Conservation (phyloP, 2,797 vertebrate genomes). For the Neostethus bicornis region DNA sequence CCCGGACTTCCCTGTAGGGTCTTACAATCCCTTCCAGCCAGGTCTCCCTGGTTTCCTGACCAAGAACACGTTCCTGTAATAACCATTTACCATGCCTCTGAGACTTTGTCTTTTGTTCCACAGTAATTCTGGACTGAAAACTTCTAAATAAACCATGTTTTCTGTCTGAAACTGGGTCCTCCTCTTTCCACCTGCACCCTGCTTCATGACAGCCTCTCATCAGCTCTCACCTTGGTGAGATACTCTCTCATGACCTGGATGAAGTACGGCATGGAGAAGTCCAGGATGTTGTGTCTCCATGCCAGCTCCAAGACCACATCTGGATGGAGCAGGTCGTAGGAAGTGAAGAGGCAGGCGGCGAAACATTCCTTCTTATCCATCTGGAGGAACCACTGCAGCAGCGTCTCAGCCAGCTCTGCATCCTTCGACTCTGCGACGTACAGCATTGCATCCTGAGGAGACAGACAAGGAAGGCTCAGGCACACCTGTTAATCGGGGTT, state of each 20-base stretch:
- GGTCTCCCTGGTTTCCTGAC: too few species aligned
- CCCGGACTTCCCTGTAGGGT: too few species aligned
- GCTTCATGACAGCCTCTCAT: not conserved
- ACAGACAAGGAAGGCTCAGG: not conserved
- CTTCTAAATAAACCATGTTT: too few species aligned
- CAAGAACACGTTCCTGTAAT: too few species aligned
- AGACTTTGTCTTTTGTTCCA: too few species aligned
- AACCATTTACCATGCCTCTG: too few species aligned
- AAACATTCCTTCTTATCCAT: constrained; percentile 90
- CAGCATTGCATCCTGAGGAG: constrained; percentile 88
- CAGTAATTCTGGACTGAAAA: too few species aligned
- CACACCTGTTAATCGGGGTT: too few species aligned
- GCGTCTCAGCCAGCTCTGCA: constrained; percentile 84
- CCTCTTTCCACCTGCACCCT: not conserved
- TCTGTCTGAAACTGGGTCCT: too few species aligned
- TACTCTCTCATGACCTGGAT: constrained; percentile 93
- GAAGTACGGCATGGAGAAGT: constrained; percentile 93
- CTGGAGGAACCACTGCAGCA: constrained; percentile 91
- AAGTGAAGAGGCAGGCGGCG: constrained; percentile 88
- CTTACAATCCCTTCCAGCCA: too few species aligned
- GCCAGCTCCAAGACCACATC: constrained; percentile 90
- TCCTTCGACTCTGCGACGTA: constrained; percentile 90
- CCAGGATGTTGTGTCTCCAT: constrained; percentile 89
- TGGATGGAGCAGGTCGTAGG: constrained; percentile 88
- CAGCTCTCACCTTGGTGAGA: constrained; percentile 85